A percentile compares a stretch with the other conserved stretches of the same genome.
Conservation (phyloP, 2,797 vertebrate species). For the Lerista edwardsae region DNA sequence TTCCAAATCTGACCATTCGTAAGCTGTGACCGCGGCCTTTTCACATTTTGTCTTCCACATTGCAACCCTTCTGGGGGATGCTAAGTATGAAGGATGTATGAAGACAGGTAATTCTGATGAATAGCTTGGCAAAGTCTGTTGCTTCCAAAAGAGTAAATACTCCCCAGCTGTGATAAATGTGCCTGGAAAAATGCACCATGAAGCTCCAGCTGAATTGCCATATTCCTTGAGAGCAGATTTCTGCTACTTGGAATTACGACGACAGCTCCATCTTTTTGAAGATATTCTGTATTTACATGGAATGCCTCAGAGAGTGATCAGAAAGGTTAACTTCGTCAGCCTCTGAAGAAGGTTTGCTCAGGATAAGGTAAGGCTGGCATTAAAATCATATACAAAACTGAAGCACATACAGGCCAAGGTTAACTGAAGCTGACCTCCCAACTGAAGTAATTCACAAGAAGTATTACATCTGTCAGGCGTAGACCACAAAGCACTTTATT, state of each 20-base stretch:
- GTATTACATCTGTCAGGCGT: conserved; percentile 18
- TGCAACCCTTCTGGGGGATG: background rate
- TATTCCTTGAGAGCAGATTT: background rate
- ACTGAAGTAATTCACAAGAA: conserved; percentile 34
- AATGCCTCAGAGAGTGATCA: background rate
- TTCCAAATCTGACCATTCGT: background rate
- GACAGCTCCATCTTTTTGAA: conserved; percentile 9
- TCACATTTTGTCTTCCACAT: background rate
- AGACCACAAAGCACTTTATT: background rate
- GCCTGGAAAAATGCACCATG: background rate
- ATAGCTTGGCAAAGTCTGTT: background rate
- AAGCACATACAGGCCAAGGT: conserved; percentile 38
- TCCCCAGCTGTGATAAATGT: background rate
- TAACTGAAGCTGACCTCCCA: conserved; percentile 15
- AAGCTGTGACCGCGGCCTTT: background rate
- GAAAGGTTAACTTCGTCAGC: conserved; percentile 25
- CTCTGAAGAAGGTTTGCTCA: conserved; percentile 12
- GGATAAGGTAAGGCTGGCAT: conserved; percentile 11
- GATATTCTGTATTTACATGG: conserved; percentile 10
- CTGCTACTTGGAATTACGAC: conserved; percentile 9
- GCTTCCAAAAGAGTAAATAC: background rate
- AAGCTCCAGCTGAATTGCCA: conserved; percentile 8
- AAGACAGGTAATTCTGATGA: conserved; percentile 16
- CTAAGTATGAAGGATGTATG: background rate
- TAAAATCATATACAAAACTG: conserved; percentile 47